Conservation (phyloP, 2,888 invertebrate genomes). For the Heliconius ismenius region DNA sequence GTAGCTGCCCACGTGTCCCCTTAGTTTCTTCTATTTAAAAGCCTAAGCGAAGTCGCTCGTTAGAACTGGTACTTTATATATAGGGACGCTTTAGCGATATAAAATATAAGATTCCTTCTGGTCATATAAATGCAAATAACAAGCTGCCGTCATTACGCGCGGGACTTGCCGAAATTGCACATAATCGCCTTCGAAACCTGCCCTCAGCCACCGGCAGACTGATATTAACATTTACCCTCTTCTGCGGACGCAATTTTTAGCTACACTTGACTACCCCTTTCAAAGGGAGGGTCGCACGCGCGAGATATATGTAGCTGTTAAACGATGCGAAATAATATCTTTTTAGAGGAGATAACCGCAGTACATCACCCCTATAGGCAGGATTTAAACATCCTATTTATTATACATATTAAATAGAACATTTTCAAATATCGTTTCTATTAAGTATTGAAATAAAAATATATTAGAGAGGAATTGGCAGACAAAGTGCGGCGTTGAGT, state of each 20-base stretch:
- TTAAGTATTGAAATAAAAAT: too few species aligned
- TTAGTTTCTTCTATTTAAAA: not conserved
- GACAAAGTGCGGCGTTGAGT: not conserved
- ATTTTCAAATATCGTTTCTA: too few species aligned
- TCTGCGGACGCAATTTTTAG: constrained; percentile 62
- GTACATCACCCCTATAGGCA: constrained; percentile 44
- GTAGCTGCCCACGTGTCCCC: too few species aligned
- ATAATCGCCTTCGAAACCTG: constrained; percentile 49
- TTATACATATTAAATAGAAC: constrained; percentile 41
- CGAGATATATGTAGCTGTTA: constrained; percentile 7
- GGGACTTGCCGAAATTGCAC: constrained; percentile 58
- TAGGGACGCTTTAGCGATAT: not conserved
- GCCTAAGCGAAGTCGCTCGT: not conserved
- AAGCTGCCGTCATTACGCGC: constrained; percentile 32
- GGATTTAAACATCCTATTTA: not conserved
- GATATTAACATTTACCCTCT: constrained; percentile 62
- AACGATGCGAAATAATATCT: constrained; percentile 9
- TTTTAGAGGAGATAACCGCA: constrained; percentile 16
- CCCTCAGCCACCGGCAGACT: constrained; percentile 31
- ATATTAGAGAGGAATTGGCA: not conserved
- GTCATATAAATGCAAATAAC: constrained; percentile 22
- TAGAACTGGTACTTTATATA: not conserved
- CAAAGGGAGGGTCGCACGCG: not conserved
- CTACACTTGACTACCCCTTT: constrained; percentile 20
- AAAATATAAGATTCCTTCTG: constrained; percentile 9